Conservation (phyloP, 2,113 vertebrate species). For the Mustela lutreola region DNA sequence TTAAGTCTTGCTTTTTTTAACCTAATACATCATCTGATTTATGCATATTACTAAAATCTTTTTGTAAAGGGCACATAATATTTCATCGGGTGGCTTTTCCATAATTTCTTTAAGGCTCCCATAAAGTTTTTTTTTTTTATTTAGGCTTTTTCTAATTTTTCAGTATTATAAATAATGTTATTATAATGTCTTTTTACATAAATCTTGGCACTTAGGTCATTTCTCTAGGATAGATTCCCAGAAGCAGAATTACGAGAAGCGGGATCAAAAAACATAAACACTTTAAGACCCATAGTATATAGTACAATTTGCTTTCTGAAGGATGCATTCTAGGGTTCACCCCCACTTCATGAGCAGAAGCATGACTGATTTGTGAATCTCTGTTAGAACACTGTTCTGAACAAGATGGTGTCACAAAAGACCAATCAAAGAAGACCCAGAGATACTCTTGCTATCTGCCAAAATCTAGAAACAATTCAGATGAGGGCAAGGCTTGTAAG, state of each 20-base stretch:
- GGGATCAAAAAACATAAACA: not conserved
- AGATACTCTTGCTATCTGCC: not conserved
- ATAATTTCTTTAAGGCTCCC: not conserved
- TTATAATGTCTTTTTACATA: not conserved
- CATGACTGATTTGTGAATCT: not conserved
- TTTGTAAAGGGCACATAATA: not conserved
- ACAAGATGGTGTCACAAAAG: not conserved
- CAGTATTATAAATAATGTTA: not conserved
- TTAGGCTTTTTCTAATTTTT: not conserved
- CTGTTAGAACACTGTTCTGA: not conserved
- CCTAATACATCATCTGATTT: not conserved
- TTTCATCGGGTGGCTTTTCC: not conserved
- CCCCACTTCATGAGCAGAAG: not conserved
- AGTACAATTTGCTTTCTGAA: not conserved
- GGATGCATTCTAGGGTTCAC: fast-evolving
- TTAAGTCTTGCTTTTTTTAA: not conserved
- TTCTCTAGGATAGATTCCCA: constrained; percentile 4
- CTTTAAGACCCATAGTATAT: not conserved
- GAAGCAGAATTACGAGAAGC: not conserved
- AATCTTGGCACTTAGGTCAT: not conserved
- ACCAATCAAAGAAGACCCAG: not conserved
- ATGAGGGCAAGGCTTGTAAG: not conserved
- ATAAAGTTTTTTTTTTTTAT: not conserved
- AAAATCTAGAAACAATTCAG: not conserved
- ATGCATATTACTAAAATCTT: not conserved